Evolutionary conservation across 2,113 vertebrate species (phyloP), one percentile per base, ranked within the genome.

Genomic region (Gorsachius goisagi): DNA sequence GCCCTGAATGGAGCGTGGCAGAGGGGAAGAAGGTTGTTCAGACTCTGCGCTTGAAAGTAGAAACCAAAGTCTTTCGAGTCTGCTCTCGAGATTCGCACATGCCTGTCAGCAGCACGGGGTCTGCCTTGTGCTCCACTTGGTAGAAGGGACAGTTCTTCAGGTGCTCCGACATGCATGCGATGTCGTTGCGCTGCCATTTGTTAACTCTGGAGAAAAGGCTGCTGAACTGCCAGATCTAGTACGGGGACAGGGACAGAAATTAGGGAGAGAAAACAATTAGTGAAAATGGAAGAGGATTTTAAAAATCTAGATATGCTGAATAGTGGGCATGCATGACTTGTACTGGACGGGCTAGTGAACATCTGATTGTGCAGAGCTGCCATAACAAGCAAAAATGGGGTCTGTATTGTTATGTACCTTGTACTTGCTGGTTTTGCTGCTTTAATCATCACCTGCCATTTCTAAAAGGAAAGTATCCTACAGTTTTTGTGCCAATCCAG

Each of bases 221-320:
- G 97, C 99, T 99, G 97, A 99, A 99, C 86, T 99, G 98, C 99
- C 99, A 99, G 47, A 99, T 90, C 98, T 98, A 89, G 45, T 30
- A 53, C 0, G 9, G 24, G 62, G 63, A 32, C 72, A 22, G 37
- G 32, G 32, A 69, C 26, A 87, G 21, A 44, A 96, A 15, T 62
- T 44, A 88, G 81, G 58, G 24, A 88, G 60, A 73, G 12, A 58
- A 86, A 73, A 85, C 0, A 0, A 12, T 67, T 84, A 44, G n/a
- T 53, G 37, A 91, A 88, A 83, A 67, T 12, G 53, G 49, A 63
- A 72, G 8, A 67, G 21, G 44, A 10, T 49, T 89, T 92, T 1
- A 9, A 64, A 72, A 33, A 56, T 3, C 12, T 62, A 3, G 23
- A 10, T 33, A 0, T 33, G 12, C 32, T 77, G 67, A 13, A 13